Conservation (phyloP, 1,140 invertebrate genomes). For the Scylla paramamosain region DNA sequence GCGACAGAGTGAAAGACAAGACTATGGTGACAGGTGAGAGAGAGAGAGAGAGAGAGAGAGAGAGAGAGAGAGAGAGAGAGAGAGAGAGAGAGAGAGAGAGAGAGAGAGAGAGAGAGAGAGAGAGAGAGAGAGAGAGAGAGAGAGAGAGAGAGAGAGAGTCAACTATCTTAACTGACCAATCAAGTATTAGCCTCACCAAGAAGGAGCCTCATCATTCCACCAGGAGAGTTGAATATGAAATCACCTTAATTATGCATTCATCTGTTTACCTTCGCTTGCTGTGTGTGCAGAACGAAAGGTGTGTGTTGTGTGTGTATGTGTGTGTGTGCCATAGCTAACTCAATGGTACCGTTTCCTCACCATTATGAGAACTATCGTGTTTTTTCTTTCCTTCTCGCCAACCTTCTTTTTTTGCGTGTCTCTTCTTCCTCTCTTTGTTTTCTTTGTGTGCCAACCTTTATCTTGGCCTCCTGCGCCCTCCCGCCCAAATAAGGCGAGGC, state of each 20-base stretch:
- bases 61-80: no score
- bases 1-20: no score
- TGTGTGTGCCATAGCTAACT: no score
- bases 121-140: no score
- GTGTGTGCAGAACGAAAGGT: background rate
- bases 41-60: no score
- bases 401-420: background rate
- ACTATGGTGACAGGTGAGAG: no score
- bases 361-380: background rate
- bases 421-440: slow-evolving; percentile 13
- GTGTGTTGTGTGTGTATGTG: no score
- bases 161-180: no score
- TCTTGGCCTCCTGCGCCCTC: background rate
- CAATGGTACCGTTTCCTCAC: background rate
- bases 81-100: no score
- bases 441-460: slow-evolving; percentile 12
- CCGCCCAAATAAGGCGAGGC: background rate
- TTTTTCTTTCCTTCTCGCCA: background rate
- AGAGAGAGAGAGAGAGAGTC: no score
- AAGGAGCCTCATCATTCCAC: background rate
- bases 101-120: no score
- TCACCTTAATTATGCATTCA: background rate
- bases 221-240: background rate
- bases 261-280: background rate
- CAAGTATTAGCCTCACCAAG: background rate